Evolutionary conservation across 2,113 vertebrate genomes (phyloP), one percentile per base, ranked within the genome.

Genomic region (Peromyscus polionotus): DNA sequence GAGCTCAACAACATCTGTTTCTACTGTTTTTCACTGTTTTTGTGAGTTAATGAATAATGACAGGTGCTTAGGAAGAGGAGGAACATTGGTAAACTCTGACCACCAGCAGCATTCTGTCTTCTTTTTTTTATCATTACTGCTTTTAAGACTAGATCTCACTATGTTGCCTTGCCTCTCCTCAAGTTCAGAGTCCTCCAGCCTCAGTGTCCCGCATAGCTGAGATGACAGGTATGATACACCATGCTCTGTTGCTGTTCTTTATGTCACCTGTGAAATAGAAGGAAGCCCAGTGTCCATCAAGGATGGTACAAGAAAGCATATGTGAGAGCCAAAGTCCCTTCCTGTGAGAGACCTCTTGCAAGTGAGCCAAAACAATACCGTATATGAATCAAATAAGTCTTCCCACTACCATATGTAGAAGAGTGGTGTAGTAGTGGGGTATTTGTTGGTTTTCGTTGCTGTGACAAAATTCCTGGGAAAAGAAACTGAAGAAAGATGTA

Each of bases 1-100:
- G 73, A 98, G 94, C 89, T 93, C 89, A 94, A 81, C 95, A 98
- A 97, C 96, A 98, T 96, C 97, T 98, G 96, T 97, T 97, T 94
- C 28, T 93, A 96, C 81, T 89, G 86, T 90, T 95, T 98, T 79
- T 79, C 94, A 72, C 81, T 84, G 83, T 90, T 96, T 91, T 91
- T 79, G 65, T 96, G 79, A 97, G 96, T 88, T 97, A 97, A 91
- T 95, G 91, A 95, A 61, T 91, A 96, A 93, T 96, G 91, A 19
- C 94, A 96, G 94, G 79, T 96, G 89, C 75, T 0, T 33, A 70
- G 65, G 68, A 83, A 89, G n/a, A 94, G 61, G 75, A 81, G 28
- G 67, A 91, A 72, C 12, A 26, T 76, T 79, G 90, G 2, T 7
- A 94, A 88, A 20, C 59, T 90, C 91, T 67, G 1, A 75, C 48